phyloP scores from a whole-genome alignment of 1,140 invertebrate species.

The Pseudomyrmex sp. region DNA sequence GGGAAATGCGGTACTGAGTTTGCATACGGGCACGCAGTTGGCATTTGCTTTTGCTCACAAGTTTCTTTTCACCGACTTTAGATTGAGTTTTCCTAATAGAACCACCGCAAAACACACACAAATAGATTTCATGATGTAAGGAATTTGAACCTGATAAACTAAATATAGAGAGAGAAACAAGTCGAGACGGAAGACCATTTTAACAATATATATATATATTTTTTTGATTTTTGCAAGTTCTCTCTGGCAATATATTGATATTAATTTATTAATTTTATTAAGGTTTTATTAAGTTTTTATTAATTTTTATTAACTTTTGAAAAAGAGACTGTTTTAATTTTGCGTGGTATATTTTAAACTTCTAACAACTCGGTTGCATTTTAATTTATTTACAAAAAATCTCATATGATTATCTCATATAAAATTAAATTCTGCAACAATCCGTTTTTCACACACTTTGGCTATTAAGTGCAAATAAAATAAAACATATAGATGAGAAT shows the following conservation, averaged over 20 bases:
- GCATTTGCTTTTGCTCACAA: not conserved
- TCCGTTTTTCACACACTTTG: slow-evolving; percentile 9
- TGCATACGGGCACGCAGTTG: not conserved
- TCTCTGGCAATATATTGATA: too few relatives aligned
- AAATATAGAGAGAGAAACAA: not conserved
- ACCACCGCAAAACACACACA: not conserved
- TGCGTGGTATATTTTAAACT: too few relatives aligned
- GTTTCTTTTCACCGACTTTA: not conserved
- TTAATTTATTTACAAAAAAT: not conserved
- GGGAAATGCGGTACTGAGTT: not conserved
- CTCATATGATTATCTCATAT: not conserved
- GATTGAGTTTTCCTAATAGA: not conserved
- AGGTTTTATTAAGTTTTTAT: too few relatives aligned
- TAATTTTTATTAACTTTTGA: too few relatives aligned
- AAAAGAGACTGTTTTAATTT: too few relatives aligned
- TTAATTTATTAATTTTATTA: too few relatives aligned
- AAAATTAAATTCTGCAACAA: not conserved
- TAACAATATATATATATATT: not conserved
- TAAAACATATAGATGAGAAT: slow-evolving; percentile 4
- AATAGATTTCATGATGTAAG: not conserved
- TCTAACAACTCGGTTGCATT: too few relatives aligned
- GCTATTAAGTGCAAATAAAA: too few relatives aligned
- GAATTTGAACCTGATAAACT: not conserved
- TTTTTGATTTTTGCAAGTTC: too few relatives aligned
- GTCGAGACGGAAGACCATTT: not conserved